Conservation (phyloP, 2,113 vertebrate genomes). For the Oenanthe oenanthe region DNA sequence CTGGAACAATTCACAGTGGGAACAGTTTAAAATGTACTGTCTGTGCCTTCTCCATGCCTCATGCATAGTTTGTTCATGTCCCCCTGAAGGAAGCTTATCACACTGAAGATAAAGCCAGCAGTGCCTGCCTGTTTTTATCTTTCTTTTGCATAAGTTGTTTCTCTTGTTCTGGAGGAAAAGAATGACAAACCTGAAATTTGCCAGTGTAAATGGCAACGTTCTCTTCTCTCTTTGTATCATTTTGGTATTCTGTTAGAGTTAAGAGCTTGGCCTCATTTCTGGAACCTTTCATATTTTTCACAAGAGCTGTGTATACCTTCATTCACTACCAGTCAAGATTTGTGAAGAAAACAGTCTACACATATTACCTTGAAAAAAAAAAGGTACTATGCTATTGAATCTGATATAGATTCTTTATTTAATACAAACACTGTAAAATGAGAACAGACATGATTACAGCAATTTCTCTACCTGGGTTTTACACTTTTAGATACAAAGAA, state of each 20-base stretch:
- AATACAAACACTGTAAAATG: background rate
- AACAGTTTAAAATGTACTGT: background rate
- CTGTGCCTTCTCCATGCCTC: background rate
- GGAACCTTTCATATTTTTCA: slow-evolving; percentile 9
- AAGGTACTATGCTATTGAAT: background rate
- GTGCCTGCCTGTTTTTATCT: background rate
- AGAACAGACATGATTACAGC: background rate
- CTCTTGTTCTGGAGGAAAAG: background rate
- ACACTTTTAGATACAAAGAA: background rate
- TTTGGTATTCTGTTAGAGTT: background rate
- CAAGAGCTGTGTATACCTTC: background rate
- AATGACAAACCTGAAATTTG: background rate
- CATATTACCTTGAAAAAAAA: background rate
- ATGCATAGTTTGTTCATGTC: background rate
- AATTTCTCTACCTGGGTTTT: background rate
- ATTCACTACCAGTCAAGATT: background rate
- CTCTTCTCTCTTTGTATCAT: background rate
- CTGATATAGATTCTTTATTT: slow-evolving; percentile 5
- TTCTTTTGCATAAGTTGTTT: background rate
- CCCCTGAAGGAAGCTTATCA: slow-evolving; percentile 35
- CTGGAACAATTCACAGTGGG: background rate
- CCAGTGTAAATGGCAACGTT: slow-evolving; percentile 14
- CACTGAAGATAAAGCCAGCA: slow-evolving; percentile 23
- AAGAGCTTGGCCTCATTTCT: slow-evolving; percentile 2
- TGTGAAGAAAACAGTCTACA: background rate